Base-by-base conservation (phyloP, 2,888 invertebrate species). In the Drosophila pseudotakahashii region DNA sequence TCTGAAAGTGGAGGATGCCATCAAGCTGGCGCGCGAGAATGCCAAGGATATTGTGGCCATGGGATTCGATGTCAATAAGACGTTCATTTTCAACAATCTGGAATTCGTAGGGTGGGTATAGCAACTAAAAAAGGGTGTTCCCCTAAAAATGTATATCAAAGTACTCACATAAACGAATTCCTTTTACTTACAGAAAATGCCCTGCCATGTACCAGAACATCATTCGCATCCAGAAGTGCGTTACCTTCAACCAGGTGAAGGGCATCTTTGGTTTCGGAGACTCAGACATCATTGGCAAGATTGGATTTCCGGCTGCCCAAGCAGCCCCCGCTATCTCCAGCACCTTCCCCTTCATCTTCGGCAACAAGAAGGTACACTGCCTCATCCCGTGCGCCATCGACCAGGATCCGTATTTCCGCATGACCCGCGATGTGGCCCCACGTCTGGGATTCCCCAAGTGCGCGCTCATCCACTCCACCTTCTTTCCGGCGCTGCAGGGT, bases 341-440 rank as follows among this genome's bases (percentile, higher is more conserved):
- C 2, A 95, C 97, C 10, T 98, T 98, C 92, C 99, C 99, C 0
- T 95, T 96, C 71, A 97, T 99, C 89, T 99, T 99, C 91, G 95
- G 94, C 1, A 93, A 94, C 54, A 94, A 95, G 88, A 95, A 96
- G 85, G 94, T 91, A 5, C 84, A 89, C 47, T 91, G 91, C n/a
- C 93, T 98, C 3, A 98, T 99, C 75, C 99, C 99, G 0, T 99
- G 99, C 93, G 99, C 98, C 9, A 99, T 99, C 78, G 99, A 99
- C 93, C 99, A 99, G 94, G 99, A 99, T 93, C 99, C 99, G 0
- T 99, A 99, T 92, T 99, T 99, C 93, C 94, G 99, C 36, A 98
- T 99, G 99, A 96, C 98, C 0, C 94, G 99, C 58, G 99, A 99
- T 93, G 98, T 99, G n/a, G 98, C 99, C 0, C 98, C 99, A 0